Evolutionary conservation across 2,113 vertebrate species (phyloP).

Genomic region (Meleagris gallopavo): DNA sequence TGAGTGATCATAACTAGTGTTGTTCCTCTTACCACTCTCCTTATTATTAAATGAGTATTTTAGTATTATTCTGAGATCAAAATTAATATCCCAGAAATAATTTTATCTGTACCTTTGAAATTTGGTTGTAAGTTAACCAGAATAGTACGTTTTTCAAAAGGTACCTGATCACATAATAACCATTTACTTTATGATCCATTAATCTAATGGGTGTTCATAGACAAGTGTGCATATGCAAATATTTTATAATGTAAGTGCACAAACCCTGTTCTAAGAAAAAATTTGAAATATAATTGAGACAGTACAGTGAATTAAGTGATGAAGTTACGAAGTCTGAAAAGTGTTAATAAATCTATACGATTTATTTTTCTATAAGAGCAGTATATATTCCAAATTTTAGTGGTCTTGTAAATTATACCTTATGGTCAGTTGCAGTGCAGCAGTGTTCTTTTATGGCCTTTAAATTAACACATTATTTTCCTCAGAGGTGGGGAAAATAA

Average conservation of each 20-base stretch:
- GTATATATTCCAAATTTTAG: constrained; percentile 14
- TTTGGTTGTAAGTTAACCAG: neutral
- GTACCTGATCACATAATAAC: neutral
- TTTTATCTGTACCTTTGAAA: neutral
- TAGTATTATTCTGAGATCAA: constrained; percentile 5
- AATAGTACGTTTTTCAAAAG: neutral
- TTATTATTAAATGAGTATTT: neutral
- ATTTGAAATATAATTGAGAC: neutral
- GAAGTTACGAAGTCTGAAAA: neutral
- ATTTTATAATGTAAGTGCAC: neutral
- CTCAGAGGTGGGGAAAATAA: constrained; percentile 16
- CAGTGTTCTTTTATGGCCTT: constrained; percentile 17
- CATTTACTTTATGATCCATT: neutral
- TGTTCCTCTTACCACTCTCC: neutral
- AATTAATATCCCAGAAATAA: constrained; percentile 23
- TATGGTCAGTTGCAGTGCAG: neutral
- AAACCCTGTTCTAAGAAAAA: neutral
- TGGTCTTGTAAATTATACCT: constrained; percentile 37
- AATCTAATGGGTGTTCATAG: neutral
- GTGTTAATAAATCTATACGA: neutral
- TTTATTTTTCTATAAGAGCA: neutral
- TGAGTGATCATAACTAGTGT: constrained; percentile 27
- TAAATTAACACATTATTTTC: constrained; percentile 53
- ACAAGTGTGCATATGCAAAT: neutral
- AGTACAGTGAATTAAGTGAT: neutral